Conservation (phyloP, 2,113 vertebrate genomes). For the Craseonycteris thonglongyai region DNA sequence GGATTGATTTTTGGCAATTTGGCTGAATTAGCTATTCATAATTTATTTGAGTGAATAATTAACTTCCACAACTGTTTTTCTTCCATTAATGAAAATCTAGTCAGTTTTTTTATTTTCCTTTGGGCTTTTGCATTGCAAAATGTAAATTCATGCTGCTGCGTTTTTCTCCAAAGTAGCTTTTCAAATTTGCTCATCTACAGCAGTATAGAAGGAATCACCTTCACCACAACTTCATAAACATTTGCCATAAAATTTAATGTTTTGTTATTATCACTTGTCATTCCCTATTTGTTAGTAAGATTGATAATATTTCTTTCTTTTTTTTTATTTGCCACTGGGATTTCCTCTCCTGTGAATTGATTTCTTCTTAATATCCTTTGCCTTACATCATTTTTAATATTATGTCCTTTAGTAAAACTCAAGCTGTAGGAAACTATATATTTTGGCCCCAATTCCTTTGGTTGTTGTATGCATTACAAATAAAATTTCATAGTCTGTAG, state of each 20-base stretch:
- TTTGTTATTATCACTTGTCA: background rate
- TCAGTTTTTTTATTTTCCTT: background rate
- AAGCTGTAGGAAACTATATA: background rate
- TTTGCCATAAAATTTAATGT: background rate
- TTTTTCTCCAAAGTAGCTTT: background rate
- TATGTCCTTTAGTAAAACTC: background rate
- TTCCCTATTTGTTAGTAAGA: background rate
- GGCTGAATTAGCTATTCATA: background rate
- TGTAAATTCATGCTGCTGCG: background rate
- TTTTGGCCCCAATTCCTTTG: background rate
- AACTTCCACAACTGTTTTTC: background rate
- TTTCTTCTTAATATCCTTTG: background rate
- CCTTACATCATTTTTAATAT: background rate
- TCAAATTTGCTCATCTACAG: background rate
- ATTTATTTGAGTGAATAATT: background rate
- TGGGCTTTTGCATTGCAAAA: background rate
- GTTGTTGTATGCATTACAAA: background rate
- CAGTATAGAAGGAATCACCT: background rate
- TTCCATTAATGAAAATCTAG: background rate
- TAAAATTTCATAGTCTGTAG: background rate
- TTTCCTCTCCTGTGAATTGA: background rate
- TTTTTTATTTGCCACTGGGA: background rate
- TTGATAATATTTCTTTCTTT: background rate
- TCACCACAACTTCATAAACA: background rate
- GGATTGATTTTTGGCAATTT: background rate